These are phyloP conservation scores for Fragum whitleyi DNA, from an alignment of 2,888 invertebrate species.

Conservation along the genomic window DNA sequence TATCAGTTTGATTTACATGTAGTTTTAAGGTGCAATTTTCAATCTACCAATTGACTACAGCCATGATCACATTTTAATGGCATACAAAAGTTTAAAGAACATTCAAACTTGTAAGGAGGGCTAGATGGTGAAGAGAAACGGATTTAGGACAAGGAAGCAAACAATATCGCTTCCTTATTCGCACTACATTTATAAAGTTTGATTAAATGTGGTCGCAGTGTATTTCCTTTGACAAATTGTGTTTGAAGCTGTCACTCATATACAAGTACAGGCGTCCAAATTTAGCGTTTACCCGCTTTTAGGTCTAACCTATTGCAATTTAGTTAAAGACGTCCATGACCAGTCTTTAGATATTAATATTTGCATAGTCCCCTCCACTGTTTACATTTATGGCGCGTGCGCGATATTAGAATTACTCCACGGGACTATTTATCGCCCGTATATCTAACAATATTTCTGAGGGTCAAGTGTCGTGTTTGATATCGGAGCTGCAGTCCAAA, in stretches of 20 bases:
- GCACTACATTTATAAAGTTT: conserved; percentile 37
- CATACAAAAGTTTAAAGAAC: no score
- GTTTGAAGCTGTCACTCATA: conserved; percentile 54
- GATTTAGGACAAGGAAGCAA: not conserved
- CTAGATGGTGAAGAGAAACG: no score
- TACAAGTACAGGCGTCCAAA: conserved; percentile 47
- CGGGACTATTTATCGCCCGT: conserved; percentile 60
- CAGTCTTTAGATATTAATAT: conserved; percentile 65
- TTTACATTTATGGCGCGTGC: conserved; percentile 68
- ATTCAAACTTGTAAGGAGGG: no score
- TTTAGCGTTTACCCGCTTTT: conserved; percentile 33
- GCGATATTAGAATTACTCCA: conserved; percentile 56
- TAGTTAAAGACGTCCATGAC: conserved; percentile 51
- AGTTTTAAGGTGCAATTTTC: no score
- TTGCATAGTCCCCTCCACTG: conserved; percentile 61
- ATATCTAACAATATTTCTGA: conserved; percentile 54
- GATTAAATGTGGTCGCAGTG: conserved; percentile 44
- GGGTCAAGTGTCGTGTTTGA: conserved; percentile 60
- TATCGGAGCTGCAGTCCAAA: conserved; percentile 37
- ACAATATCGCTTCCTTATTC: not conserved
- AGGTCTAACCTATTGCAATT: conserved; percentile 55
- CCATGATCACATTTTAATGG: no score
- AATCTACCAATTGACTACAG: no score
- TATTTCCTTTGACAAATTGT: conserved; percentile 46
- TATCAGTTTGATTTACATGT: no score